These are phyloP conservation scores for Coremacera marginata DNA, from an alignment of 2,888 invertebrate species.

Conservation along the genomic window DNA sequence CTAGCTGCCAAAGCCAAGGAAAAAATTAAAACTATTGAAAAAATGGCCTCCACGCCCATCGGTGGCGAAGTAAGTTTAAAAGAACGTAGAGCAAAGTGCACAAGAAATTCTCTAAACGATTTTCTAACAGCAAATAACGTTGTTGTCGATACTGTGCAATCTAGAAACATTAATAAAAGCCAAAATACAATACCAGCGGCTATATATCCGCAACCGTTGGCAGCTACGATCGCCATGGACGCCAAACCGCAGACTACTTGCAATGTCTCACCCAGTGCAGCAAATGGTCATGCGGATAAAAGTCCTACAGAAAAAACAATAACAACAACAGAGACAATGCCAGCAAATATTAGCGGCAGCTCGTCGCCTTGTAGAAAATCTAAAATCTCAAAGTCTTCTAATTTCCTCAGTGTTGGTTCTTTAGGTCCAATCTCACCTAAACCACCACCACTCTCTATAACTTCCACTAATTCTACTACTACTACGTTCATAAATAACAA, in stretches of 20 bases:
- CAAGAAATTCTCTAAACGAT: slow-evolving; percentile 68
- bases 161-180: slow-evolving; percentile 36
- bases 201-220: slow-evolving; percentile 55
- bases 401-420: slow-evolving; percentile 12
- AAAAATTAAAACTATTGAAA: slow-evolving; percentile 72
- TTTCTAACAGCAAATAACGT: slow-evolving; percentile 67
- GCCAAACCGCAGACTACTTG: slow-evolving; percentile 59
- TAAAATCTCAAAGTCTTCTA: background rate
- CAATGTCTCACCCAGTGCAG: slow-evolving; percentile 55
- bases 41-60: slow-evolving; percentile 60
- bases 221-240: slow-evolving; percentile 48
- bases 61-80: slow-evolving; percentile 58
- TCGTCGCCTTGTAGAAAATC: background rate
- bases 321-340: slow-evolving; percentile 42
- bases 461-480: background rate
- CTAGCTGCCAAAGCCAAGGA: slow-evolving; percentile 81
- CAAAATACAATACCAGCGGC: slow-evolving; percentile 47
- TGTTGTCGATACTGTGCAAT: slow-evolving; percentile 47
- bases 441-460: background rate
- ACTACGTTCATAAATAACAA: slow-evolving; percentile 21
- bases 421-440: background rate
- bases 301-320: slow-evolving; percentile 57
- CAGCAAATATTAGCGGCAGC: slow-evolving; percentile 25
- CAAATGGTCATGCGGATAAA: slow-evolving; percentile 58
- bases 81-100: slow-evolving; percentile 14